Conservation (phyloP, 2,113 vertebrate genomes). For the Pseudopodoces humilis region DNA sequence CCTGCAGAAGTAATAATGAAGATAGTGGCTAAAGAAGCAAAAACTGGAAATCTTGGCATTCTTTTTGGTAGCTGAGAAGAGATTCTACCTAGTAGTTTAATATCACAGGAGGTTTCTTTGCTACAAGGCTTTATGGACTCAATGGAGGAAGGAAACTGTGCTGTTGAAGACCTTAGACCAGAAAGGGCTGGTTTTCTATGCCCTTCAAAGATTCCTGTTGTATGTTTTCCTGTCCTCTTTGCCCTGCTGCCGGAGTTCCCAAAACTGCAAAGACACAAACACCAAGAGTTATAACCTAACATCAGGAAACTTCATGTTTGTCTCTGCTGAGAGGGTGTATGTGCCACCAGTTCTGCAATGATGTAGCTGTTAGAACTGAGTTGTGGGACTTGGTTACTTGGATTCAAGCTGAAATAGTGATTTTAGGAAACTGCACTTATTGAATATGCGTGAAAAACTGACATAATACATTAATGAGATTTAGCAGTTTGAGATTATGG, state of each 20-base stretch:
- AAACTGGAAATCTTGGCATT: neutral
- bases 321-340: neutral
- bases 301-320: neutral
- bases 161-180: neutral
- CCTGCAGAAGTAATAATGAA: neutral
- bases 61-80: neutral
- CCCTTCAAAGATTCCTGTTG: neutral
- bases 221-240: neutral
- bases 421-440: neutral
- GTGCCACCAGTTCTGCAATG: neutral
- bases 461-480: neutral
- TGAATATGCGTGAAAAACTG: neutral
- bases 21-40: neutral
- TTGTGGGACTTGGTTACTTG: neutral
- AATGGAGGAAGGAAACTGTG: neutral
- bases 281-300: neutral
- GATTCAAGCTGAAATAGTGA: neutral
- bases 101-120: neutral
- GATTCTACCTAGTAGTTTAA: neutral
- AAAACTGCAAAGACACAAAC: neutral
- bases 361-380: neutral
- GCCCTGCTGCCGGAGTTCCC: neutral
- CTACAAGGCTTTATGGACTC: neutral
- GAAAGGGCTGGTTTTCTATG: neutral
- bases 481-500: neutral